Conservation (phyloP, 2,113 vertebrate genomes). For the Perognathus longimembris region DNA sequence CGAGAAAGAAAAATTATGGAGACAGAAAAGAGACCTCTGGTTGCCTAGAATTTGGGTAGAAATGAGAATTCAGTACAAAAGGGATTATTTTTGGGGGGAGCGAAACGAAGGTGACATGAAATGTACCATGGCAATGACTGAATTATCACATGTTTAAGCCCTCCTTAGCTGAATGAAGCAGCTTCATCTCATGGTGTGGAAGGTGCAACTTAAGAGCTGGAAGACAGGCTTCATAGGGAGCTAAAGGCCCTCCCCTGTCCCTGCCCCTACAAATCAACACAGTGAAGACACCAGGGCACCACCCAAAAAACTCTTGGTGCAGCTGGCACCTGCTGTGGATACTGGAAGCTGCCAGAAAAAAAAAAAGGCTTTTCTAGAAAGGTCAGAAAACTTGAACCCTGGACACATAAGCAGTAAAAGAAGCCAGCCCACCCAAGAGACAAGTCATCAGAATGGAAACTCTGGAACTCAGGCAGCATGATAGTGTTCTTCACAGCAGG, state of each 20-base stretch:
- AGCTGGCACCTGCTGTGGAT: neutral
- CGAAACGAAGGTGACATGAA: too few relatives aligned
- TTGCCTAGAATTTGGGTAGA: neutral
- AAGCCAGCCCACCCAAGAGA: neutral
- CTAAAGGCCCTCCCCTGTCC: too few relatives aligned
- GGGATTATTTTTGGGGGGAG: neutral
- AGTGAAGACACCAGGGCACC: neutral
- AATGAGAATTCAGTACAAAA: neutral
- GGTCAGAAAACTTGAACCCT: fast-evolving
- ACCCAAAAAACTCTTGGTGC: neutral
- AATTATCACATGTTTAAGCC: too few relatives aligned
- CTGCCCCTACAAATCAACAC: too few relatives aligned
- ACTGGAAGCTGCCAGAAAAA: neutral
- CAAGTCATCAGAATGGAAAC: neutral
- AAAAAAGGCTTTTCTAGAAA: too few relatives aligned
- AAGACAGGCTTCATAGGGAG: too few relatives aligned
- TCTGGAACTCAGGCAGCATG: neutral
- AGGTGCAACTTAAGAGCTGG: too few relatives aligned
- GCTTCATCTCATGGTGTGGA: too few relatives aligned
- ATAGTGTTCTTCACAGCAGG: neutral
- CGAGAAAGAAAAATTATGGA: neutral
- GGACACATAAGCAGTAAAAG: neutral
- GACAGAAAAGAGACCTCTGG: neutral
- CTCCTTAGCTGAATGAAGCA: too few relatives aligned
- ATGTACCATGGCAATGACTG: fast-evolving